Conservation (phyloP, 1,140 invertebrate species). For the Caenorhabditis remanei region DNA sequence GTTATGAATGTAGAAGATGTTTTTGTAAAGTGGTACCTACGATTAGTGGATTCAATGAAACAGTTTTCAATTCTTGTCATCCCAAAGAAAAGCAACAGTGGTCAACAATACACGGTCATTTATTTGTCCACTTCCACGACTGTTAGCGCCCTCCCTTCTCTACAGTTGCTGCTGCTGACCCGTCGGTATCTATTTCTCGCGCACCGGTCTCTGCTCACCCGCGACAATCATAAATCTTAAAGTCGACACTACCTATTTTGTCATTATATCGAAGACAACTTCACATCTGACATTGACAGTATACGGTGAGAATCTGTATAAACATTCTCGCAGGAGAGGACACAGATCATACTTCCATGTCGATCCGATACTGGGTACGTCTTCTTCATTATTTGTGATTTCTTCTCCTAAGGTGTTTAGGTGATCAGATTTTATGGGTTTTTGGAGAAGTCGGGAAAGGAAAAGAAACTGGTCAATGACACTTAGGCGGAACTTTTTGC, state of each 20-base stretch:
- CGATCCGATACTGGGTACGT: constrained; percentile 6
- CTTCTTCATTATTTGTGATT: not conserved
- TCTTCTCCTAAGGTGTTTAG: not conserved
- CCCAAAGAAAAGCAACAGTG: not conserved
- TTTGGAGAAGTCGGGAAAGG: too few species aligned
- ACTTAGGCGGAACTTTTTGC: not conserved
- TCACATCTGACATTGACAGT: not conserved
- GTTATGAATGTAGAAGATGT: too few species aligned
- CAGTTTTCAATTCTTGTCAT: not conserved
- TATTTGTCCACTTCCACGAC: not conserved
- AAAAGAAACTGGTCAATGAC: too few species aligned
- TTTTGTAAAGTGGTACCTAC: too few species aligned
- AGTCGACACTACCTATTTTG: not conserved
- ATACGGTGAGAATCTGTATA: not conserved
- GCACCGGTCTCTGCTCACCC: not conserved
- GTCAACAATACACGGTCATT: not conserved
- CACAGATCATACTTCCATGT: not conserved
- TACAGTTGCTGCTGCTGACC: not conserved
- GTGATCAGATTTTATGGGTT: not conserved
- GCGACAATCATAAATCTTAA: not conserved
- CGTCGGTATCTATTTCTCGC: not conserved
- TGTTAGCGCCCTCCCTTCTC: not conserved
- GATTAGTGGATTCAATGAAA: too few species aligned
- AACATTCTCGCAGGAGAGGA: not conserved
- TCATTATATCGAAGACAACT: constrained; percentile 1